Evolutionary conservation across 2,888 invertebrate genomes (phyloP), one percentile per base, ranked within the genome.

Genomic region (Elysia crispata): DNA sequence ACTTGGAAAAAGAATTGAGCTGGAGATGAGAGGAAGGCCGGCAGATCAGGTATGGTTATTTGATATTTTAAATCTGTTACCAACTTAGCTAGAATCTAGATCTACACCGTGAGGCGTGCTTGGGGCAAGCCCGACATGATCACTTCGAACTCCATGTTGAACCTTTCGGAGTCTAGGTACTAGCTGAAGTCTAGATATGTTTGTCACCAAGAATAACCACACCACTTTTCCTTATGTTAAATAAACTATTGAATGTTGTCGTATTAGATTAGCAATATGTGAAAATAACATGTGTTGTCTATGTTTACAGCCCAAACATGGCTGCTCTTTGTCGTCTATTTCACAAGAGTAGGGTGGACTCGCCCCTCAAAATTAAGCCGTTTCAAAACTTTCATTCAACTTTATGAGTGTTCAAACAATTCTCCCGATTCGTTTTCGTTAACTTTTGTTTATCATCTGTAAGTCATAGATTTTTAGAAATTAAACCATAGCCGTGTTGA

Each of bases 21-120:
- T 98, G 92, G 98, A 98, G 94, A 95, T 96, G 94, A 95, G 98
- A 92, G 98, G 97, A 93, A 95, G 96, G 93, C 95, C 95, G 93
- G 96, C 97, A 89, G 95, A 95, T 92, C 96, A 97, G 94, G 98
- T 98, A 94, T 95, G 95, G 86, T 67, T 73, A 82, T 84, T 83
- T 50, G 41, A 25, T 18, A 50, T 72, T 33, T 50, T 50, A 15
- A 60, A 20, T 8, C 23, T 20, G 23, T 41, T 41, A 41, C 3
- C 41, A 41, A 33, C 30, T 25, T 31, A 18, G 41, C 23, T 23
- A 33, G 23, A 20, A 67, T 70, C n/a, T 33, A 13, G 5, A 18
- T 33, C n/a, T 33, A 15, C 28, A 20, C 20, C 8, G 30, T 30
- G 31, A 70, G 41, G 41, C 41, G 41, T 41, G 41, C 41, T 41